Percentiles rank a stretch among this genome's conserved stretches.
phyloP scores from a whole-genome alignment of 2,888 invertebrate species.

The Altica lythri region DNA sequence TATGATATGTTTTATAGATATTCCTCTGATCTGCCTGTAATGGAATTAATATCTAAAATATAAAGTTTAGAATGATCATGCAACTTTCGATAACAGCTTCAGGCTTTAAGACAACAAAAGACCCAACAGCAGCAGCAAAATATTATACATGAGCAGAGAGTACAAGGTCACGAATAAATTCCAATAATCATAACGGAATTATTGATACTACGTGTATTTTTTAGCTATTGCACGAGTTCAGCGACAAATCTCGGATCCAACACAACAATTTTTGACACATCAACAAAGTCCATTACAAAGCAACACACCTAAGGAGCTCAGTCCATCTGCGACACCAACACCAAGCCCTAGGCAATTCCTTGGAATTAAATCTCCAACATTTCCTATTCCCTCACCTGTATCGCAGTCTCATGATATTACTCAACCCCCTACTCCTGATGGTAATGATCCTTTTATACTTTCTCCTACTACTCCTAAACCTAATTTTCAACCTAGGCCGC shows the following conservation, averaged over 20 bases:
- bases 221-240: slow-evolving; percentile 64
- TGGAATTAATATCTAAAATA: no score
- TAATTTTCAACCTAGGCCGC: slow-evolving; percentile 45
- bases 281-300: slow-evolving; percentile 49
- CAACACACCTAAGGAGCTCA: slow-evolving; percentile 49
- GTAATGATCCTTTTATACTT: slow-evolving; percentile 60
- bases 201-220: no score
- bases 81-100: slow-evolving; percentile 66
- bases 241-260: slow-evolving; percentile 57
- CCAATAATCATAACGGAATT: no score
- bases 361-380: slow-evolving; percentile 51
- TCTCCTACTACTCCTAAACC: slow-evolving; percentile 62
- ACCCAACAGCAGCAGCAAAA: slow-evolving; percentile 80
- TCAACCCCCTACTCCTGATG: slow-evolving; percentile 42
- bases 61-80: slow-evolving; percentile 51
- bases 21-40: no score
- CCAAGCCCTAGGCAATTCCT: slow-evolving; percentile 50
- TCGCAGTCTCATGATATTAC: slow-evolving; percentile 41
- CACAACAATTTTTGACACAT: slow-evolving; percentile 47
- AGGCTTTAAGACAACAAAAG: slow-evolving; percentile 79
- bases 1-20: no score
- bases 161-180: slow-evolving; percentile 64
- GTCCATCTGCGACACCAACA: slow-evolving; percentile 49
- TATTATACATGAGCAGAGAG: slow-evolving; percentile 76
- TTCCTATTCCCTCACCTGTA: slow-evolving; percentile 41